phyloP scores from a whole-genome alignment of 2,113 vertebrate genomes.

The Danionella cerebrum region DNA sequence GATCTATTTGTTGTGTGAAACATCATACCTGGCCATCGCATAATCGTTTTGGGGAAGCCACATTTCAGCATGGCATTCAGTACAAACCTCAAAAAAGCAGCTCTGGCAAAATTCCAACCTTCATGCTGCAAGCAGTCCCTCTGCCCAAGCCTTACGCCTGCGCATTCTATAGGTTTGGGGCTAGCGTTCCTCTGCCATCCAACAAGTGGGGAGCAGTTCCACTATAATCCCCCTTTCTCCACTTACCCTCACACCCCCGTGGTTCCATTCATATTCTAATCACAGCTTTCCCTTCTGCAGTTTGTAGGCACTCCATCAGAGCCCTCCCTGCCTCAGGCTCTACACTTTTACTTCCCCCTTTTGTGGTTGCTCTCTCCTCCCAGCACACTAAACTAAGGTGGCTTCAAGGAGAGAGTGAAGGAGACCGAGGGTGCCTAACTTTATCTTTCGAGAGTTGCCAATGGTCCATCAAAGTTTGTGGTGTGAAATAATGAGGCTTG shows the following conservation, averaged over 20 bases:
- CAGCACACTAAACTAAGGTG: conserved; percentile 67
- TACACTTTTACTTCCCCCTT: conserved; percentile 82
- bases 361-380: conserved; percentile 65
- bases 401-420: conserved; percentile 43
- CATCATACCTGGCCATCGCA: too few relatives aligned
- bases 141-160: conserved; percentile 40
- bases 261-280: conserved; percentile 99
- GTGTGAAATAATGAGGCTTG: neutral
- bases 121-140: neutral
- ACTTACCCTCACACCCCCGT: conserved; percentile 72
- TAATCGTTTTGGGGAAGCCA: neutral
- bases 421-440: conserved; percentile 35
- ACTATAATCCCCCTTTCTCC: conserved; percentile 91
- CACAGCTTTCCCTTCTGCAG: conserved; percentile 96
- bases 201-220: conserved; percentile 87
- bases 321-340: conserved; percentile 75
- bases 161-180: conserved; percentile 37
- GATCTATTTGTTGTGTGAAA: too few relatives aligned
- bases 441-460: neutral
- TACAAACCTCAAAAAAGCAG: neutral
- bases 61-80: neutral
- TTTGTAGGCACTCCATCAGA: conserved; percentile 89
- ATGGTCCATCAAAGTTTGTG: neutral
- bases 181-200: conserved; percentile 78
- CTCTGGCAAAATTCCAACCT: neutral